phyloP scores from a whole-genome alignment of 2,113 vertebrate genomes.

The Strix uralensis region DNA sequence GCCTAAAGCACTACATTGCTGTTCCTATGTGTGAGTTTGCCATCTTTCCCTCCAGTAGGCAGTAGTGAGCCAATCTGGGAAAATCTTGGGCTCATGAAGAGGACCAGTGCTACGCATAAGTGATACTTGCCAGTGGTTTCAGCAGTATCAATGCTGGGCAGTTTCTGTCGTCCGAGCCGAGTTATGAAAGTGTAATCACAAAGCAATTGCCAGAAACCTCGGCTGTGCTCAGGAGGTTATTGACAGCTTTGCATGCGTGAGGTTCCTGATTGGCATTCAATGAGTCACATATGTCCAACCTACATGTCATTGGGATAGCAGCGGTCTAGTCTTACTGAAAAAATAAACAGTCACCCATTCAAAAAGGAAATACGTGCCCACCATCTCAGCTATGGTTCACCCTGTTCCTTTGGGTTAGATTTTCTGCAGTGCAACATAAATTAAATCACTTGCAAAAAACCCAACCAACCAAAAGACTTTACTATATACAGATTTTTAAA shows the following conservation, averaged over 20 bases:
- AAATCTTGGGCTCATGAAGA: neutral
- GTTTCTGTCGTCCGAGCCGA: neutral
- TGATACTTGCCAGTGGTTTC: neutral
- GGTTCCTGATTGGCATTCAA: neutral
- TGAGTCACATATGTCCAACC: neutral
- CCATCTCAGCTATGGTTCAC: neutral
- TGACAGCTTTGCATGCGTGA: neutral
- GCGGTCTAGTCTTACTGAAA: neutral
- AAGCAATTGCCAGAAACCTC: neutral
- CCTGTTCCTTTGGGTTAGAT: neutral
- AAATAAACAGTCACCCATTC: neutral
- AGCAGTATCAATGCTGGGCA: neutral
- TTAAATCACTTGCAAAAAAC: neutral
- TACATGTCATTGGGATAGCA: neutral
- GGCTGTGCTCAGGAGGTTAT: neutral
- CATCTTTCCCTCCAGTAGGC: neutral
- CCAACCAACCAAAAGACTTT: neutral
- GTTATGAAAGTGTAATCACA: neutral
- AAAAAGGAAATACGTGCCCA: neutral
- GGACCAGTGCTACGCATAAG: rapidly evolving
- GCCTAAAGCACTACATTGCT: neutral
- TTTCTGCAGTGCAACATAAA: neutral
- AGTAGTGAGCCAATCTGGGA: neutral
- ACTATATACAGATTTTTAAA: neutral
- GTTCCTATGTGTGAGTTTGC: neutral